phyloP scores from a whole-genome alignment of 2,888 invertebrate genomes.

The Trichogramma evanescens region DNA sequence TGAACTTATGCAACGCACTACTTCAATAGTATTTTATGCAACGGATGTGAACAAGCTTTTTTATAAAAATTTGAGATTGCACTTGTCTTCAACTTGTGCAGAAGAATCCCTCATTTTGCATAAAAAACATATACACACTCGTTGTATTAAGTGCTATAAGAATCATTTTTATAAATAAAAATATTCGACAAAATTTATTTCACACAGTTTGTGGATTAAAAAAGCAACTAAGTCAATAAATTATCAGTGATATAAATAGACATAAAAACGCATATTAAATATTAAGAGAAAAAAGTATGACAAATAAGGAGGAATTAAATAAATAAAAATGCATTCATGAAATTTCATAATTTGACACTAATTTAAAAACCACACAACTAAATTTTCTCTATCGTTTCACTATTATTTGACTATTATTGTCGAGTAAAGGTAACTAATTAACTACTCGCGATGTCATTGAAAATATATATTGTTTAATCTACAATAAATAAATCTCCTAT shows the following conservation, averaged over 20 bases:
- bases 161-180: slow-evolving; percentile 14
- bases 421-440: slow-evolving; percentile 35
- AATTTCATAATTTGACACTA: slow-evolving; percentile 49
- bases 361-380: slow-evolving; percentile 48
- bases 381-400: slow-evolving; percentile 43
- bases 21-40: too few relatives aligned
- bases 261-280: slow-evolving; percentile 9
- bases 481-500: slow-evolving; percentile 46
- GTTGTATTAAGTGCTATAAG: too few relatives aligned
- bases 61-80: too few relatives aligned
- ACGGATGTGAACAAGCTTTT: too few relatives aligned
- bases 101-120: too few relatives aligned
- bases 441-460: slow-evolving; percentile 35
- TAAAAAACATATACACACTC: too few relatives aligned
- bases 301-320: slow-evolving; percentile 19
- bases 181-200: slow-evolving; percentile 6
- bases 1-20: too few relatives aligned
- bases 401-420: slow-evolving; percentile 40
- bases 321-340: slow-evolving; percentile 43
- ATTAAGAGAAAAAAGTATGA: slow-evolving; percentile 15
- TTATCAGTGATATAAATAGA: slow-evolving; percentile 12
- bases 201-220: slow-evolving; percentile 24
- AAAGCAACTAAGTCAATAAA: slow-evolving; percentile 38
- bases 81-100: too few relatives aligned
- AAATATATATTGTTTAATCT: slow-evolving; percentile 37